Evolutionary conservation across 2,888 invertebrate genomes (phyloP), one percentile per base, ranked within the genome.

Genomic region (Dorcus hopei): DNA sequence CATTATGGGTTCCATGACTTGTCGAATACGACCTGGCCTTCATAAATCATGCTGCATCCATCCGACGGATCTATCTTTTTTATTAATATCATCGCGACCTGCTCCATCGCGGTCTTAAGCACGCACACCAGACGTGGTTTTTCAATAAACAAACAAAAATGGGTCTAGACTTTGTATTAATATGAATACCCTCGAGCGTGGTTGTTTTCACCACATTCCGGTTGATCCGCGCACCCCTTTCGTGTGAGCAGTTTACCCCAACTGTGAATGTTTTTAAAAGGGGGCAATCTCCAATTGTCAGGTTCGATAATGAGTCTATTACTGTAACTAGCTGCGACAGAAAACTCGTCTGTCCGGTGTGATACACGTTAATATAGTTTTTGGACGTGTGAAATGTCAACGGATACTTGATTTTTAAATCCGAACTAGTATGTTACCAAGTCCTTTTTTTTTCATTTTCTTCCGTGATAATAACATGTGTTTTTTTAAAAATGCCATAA

Each of bases 1-100:
- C 77, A 78, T 78, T 77, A 78, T 77, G 75, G 76, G 77, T 73
- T 77, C 77, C 77, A 74, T 78, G 78, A 78, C 77, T 77, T 72
- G 77, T 75, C 76, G 73, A 76, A 77, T 74, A 72, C 64, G 69
- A 67, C 65, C 68, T 67, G 68, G 67, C 67, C 70, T 72, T 69
- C 72, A 75, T 74, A 74, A 75, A 74, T 74, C 74, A 75, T 74
- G 68, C 66, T 65, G 42, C 39, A 52, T 52, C 50, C 58, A 51
- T 60, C 45, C 23, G 19, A 45, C 14, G 23, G 19, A 45, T 41
- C 11, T 64, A 61, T 66, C 61, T 65, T 69, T 66, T 67, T 67
- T 66, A 68, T 66, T 70, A 68, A 67, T 66, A 67, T 67, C 65
- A 63, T 65, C 66, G 54, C 61, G 57, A 51, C 57, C 52, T 38